Evolutionary conservation across 2,113 vertebrate species (phyloP), one percentile per base, ranked within the genome.

Genomic region (Puntigrus tetrazona): DNA sequence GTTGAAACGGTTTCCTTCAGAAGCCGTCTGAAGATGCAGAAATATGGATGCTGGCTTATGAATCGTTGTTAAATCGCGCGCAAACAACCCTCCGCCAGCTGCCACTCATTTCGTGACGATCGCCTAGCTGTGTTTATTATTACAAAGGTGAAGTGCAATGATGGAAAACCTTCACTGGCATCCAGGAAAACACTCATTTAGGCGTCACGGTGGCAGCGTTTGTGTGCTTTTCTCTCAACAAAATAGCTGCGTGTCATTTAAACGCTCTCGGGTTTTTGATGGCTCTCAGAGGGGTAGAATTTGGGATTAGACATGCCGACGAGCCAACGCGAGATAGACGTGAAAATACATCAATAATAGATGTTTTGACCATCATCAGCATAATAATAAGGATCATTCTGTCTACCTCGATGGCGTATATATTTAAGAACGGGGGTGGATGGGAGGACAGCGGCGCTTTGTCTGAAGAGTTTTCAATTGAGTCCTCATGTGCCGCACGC

Each of bases 281-380:
- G 47, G 22, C 1, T 0, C 18, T 77, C 63, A 8, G 1, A 2
- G 79, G 79, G 78, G 38, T 22, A 20, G 2, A 47, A 45, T 25
- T 31, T 13, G 0, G 52, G 74, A 81, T 87, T 22, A 47, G 45
- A 25, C 81, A 31, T 63, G 50, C 38, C 70, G 77, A 63, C 69
- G 6, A 43, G 36, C 38, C 38, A 73, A 43, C 6, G 79, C 52
- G 36, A n/a, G 65, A 70, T 87, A 81, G 74, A 87, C 55, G 11
- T 50, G 74, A 89, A 87, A 90, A 87, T 75, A 83, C 82, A 88
- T 65, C 88, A 89, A 91, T 87, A 88, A 88, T 78, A 87, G 78
- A 75, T 88, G 70, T 76, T 85, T 83, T 70, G 57, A 81, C 20
- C 22, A 50, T 77, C 7, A 86, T 89, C 55, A 78, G 74, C 41